Conservation (phyloP, 2,797 vertebrate genomes). For the Aeoliscus strigatus region DNA sequence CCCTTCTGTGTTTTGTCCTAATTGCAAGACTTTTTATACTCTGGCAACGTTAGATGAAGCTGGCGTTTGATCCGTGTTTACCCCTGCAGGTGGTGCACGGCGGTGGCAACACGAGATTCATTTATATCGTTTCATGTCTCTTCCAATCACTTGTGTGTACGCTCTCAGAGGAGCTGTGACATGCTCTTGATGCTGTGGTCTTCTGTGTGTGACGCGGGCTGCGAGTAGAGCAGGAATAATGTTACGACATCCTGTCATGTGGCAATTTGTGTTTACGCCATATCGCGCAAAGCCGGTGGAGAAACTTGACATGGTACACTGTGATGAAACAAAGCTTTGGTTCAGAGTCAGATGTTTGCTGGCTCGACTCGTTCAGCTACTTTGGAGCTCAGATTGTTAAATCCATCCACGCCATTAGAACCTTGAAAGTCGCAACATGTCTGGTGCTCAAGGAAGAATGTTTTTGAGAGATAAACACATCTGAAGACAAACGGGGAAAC, state of each 20-base stretch:
- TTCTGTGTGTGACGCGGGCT: constrained; percentile 31
- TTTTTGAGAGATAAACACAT: no score
- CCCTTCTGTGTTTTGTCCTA: constrained; percentile 39
- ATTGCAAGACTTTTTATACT: constrained; percentile 58
- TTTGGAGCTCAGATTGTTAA: background rate
- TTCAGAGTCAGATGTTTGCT: constrained; percentile 9
- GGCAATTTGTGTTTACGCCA: constrained; percentile 35
- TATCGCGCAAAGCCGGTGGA: constrained; percentile 32
- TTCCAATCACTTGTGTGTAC: constrained; percentile 1
- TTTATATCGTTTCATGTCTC: constrained; percentile 30
- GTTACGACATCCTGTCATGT: constrained; percentile 48
- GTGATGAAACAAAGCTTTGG: constrained; percentile 27
- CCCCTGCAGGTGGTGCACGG: constrained; percentile 56
- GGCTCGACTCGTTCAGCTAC: background rate
- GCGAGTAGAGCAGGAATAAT: constrained; percentile 38
- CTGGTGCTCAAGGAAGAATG: no score
- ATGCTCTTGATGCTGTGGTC: constrained; percentile 17
- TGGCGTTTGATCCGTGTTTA: constrained; percentile 67
- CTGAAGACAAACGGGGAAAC: no score
- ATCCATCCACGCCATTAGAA: no score
- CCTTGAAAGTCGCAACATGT: no score
- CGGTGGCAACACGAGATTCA: constrained; percentile 37
- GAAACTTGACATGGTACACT: constrained; percentile 29
- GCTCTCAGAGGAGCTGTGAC: constrained; percentile 15
- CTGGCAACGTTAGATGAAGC: constrained; percentile 56